Base-by-base conservation (phyloP, 2,113 vertebrate species). In the Okapia johnstoni region DNA sequence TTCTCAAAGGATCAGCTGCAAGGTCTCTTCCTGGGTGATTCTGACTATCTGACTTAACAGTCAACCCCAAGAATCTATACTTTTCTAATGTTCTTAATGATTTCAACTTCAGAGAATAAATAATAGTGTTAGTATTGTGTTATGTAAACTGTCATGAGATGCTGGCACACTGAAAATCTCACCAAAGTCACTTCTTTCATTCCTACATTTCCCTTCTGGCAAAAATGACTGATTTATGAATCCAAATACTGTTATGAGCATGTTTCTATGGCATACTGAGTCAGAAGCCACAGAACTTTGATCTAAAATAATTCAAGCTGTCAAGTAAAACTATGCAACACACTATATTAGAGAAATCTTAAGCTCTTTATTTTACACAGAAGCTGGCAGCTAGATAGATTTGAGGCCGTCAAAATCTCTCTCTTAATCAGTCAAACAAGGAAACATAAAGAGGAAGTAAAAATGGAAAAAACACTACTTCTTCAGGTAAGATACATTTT, bases 301-400 rank as follows among this genome's bases (percentile, higher is more conserved):
- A 96, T 91, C 60, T 95, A 93, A 96, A 97, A 94, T 94, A 91
- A 92, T 57, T 95, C 50, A 80, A 85, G 43, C 15, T 93, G 28
- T 7, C 6, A 92, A 57, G 63, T 96, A 93, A 92, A 96, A 92
- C 90, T 88, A 33, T 43, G 3, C 70, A 83, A 70, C 26, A 48
- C 30, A 21, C 25, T 81, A 0, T 88, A 60, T 80, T 77, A 70
- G 84, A 94, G 90, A 16, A 81, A 88, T 86, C 30, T 23, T 26
- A 23, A n/a, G 15, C 36, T 86, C 33, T 96, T 92, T 58, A 66
- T 73, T 92, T 90, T 94, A 57, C 9, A 50, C 21, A 84, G 36
- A 95, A 57, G 16, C 40, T 97, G 83, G 54, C 76, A 85, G 25
- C 52, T 86, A 93, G 63, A 14, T 83, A 92, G 60, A 84, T 77